Base-by-base conservation (phyloP, 2,113 vertebrate genomes). In the Erythrocebus patas region DNA sequence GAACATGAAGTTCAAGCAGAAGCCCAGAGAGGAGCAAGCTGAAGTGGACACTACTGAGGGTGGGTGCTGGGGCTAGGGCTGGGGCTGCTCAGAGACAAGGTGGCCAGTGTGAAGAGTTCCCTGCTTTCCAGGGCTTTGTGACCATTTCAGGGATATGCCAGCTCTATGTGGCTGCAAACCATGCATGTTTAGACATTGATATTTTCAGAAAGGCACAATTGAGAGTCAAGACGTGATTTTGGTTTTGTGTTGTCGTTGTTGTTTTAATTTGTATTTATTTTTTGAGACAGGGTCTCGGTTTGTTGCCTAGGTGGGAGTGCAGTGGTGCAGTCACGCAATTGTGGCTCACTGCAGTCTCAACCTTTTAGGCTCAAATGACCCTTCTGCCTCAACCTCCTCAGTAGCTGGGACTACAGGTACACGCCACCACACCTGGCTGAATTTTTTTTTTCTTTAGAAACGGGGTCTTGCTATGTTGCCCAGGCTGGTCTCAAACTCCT, bases 21-120 rank as follows among this genome's bases (percentile, higher is more conserved):
- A 99, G 95, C 97, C 98, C 95, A 95, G 98, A 98, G 88, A 98
- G 45, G 97, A 98, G 64, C 98, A 98, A 85, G 98, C 97, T 20
- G 98, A 98, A 52, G 81, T 98, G 64, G 98, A 98, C 17, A 97
- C 89, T 89, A 91, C 0, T 0, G 98, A 98, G 86, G 98, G 96
- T 84, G 89, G 57, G 55, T 27, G 6, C 45, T 13, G 17, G 17
- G 78, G 20, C 45, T 13, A 13, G 17, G 78, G 20, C 4, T 14
- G 43, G 25, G 82, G 73, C 43, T 13, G 4, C 8, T 30, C 30
- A 0, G 30, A 6, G 35, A 61, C 14, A 20, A 55, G 89, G 64
- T 27, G 78, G 72, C 70, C 6, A 3, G n/a, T 1, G 13, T 35
- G 1, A 4, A 50, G 35, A 38, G 8, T 35, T 50, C 27, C 0